A percentile compares a stretch with the other conserved stretches of the same genome.
Conservation (phyloP, 2,888 invertebrate species). For the Anagyrus pseudococci region DNA sequence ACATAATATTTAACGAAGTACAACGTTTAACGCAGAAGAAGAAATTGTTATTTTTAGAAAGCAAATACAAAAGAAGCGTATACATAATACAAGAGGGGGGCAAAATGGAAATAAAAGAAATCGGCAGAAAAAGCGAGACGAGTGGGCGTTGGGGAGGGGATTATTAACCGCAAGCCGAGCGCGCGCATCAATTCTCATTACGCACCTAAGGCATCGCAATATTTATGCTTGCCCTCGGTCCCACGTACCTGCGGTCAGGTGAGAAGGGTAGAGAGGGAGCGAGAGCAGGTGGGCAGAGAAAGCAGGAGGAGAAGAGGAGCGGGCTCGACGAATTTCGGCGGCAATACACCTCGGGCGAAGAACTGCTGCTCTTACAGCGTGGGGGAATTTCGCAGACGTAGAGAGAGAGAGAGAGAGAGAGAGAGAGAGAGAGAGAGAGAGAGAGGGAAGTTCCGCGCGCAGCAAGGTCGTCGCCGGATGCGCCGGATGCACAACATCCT, state of each 20-base stretch:
- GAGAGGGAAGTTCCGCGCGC: constrained; percentile 20
- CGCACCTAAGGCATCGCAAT: too few species aligned
- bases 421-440: constrained; percentile 4
- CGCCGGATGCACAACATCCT: constrained; percentile 30
- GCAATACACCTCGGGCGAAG: background rate
- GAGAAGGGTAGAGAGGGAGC: background rate
- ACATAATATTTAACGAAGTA: too few species aligned
- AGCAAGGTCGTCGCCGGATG: constrained; percentile 30
- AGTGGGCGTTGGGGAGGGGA: too few species aligned
- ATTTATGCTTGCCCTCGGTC: too few species aligned
- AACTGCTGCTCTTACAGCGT: constrained; percentile 1
- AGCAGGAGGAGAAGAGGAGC: background rate
- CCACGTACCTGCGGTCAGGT: constrained; percentile 7
- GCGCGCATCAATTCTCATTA: too few species aligned
- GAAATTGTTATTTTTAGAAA: too few species aligned
- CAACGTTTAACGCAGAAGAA: too few species aligned
- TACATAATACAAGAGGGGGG: too few species aligned
- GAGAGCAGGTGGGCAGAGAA: background rate
- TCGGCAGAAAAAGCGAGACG: too few species aligned
- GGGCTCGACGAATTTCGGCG: background rate
- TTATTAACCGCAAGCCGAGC: too few species aligned
- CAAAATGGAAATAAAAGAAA: too few species aligned
- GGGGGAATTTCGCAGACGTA: constrained; percentile 15
- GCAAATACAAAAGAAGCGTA: too few species aligned
- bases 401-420: constrained; percentile 11